Conservation (phyloP, 1,140 invertebrate genomes). For the Cataglyphis hispanica region DNA sequence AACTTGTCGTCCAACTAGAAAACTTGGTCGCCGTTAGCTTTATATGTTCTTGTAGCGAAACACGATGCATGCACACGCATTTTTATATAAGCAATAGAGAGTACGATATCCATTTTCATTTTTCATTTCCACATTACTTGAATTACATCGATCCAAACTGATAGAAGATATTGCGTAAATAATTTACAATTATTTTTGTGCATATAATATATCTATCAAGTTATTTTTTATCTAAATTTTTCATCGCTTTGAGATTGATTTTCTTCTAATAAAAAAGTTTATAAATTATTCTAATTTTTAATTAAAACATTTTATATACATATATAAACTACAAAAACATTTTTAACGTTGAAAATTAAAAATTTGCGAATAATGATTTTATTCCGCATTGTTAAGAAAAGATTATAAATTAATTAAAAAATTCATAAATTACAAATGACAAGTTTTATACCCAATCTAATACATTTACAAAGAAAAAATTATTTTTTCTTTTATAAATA, state of each 20-base stretch:
- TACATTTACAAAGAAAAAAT: neutral
- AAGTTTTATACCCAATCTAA: neutral
- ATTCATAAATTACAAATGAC: neutral
- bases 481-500: slow-evolving; percentile 6
- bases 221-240: neutral
- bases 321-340: neutral
- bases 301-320: neutral
- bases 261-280: neutral
- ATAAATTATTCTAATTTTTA: neutral
- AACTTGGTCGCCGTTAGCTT: slow-evolving; percentile 8
- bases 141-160: neutral
- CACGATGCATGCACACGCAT: neutral
- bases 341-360: neutral
- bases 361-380: neutral
- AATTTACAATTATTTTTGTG: neutral
- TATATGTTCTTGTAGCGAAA: slow-evolving; percentile 13
- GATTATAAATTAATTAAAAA: neutral
- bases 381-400: neutral
- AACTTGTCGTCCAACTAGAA: neutral
- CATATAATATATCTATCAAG: neutral
- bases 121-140: neutral
- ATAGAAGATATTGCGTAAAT: neutral
- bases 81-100: neutral
- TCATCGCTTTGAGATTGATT: neutral
- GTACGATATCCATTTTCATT: neutral